Conservation (phyloP, 2,797 vertebrate species). For the Erethizon dorsatum region DNA sequence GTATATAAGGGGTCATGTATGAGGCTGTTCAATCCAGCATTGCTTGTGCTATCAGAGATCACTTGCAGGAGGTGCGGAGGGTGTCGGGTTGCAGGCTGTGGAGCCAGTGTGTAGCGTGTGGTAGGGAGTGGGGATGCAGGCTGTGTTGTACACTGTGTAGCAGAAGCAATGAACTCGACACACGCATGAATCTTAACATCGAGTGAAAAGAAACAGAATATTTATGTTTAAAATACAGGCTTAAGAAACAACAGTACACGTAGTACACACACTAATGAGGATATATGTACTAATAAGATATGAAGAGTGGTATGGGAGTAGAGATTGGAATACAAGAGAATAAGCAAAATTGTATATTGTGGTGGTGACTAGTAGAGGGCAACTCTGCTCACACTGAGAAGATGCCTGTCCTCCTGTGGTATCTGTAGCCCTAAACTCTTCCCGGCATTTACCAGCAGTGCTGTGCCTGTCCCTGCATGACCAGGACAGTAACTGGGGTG, state of each 20-base stretch:
- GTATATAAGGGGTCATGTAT: not conserved
- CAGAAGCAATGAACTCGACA: not conserved
- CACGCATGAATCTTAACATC: not conserved
- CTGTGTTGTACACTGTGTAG: not conserved
- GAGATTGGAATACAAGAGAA: not conserved
- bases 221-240: conserved; percentile 17
- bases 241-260: not conserved
- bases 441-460: not conserved
- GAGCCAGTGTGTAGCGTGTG: not conserved
- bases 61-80: not conserved
- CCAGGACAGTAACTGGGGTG: not conserved
- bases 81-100: not conserved
- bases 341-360: not conserved
- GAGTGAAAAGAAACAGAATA: conserved; percentile 19
- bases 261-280: not conserved
- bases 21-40: not conserved
- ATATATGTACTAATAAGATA: not conserved
- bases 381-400: not conserved
- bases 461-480: not conserved
- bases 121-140: not conserved
- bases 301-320: not conserved
- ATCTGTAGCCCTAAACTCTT: not conserved
- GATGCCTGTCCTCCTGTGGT: not conserved
- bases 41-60: not conserved
- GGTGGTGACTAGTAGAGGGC: not conserved